Conservation (phyloP, 2,113 vertebrate genomes). For the Pardalotus punctatus region DNA sequence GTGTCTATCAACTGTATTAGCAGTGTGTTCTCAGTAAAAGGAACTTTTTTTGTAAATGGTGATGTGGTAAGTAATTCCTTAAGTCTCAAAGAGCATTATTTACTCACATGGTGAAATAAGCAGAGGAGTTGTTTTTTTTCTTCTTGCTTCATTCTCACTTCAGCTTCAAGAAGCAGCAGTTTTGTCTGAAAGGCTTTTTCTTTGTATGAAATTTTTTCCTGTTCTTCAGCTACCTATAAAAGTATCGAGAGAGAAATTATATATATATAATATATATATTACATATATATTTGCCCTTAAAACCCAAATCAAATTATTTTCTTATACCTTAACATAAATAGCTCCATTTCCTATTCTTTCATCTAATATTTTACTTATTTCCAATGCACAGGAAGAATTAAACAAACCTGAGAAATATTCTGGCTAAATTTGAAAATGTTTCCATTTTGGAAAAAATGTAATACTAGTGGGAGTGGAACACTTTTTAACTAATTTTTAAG, state of each 20-base stretch:
- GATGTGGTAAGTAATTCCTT: background rate
- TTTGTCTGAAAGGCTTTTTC: slow-evolving; percentile 78
- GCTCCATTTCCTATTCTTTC: background rate
- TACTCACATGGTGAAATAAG: slow-evolving; percentile 65
- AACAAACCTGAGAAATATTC: background rate
- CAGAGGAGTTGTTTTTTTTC: slow-evolving; percentile 77
- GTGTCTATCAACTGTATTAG: background rate
- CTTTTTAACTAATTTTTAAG: background rate
- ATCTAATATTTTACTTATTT: background rate
- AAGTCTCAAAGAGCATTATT: background rate
- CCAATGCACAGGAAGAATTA: background rate
- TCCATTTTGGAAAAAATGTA: background rate
- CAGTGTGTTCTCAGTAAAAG: background rate
- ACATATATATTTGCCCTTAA: background rate
- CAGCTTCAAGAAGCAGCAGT: slow-evolving; percentile 79
- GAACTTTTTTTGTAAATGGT: background rate
- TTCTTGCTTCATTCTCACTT: slow-evolving; percentile 75
- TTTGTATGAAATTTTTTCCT: slow-evolving; percentile 68
- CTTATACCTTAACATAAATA: background rate
- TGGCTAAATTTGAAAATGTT: background rate
- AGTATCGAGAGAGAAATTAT: background rate
- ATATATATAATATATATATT: background rate
- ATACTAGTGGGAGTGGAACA: background rate
- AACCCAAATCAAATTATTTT: background rate
- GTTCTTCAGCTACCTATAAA: slow-evolving; percentile 80